Percentiles rank a stretch among this genome's conserved stretches.
Conservation (phyloP, 1,140 invertebrate species). For the Bombus sylvicola region DNA sequence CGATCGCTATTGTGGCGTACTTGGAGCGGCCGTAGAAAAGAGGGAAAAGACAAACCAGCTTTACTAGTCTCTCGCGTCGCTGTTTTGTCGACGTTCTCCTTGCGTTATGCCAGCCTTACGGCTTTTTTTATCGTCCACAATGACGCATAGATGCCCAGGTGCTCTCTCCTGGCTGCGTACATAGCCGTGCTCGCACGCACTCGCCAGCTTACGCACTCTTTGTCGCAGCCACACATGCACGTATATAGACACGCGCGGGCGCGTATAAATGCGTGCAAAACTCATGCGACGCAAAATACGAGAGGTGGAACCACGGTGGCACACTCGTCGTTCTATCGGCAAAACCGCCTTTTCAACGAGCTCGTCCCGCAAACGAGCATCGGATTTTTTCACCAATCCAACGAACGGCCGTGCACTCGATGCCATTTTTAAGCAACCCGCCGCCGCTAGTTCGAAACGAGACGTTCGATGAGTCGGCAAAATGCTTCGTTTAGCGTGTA, state of each 20-base stretch:
- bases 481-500: constrained; percentile 27
- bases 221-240: background rate
- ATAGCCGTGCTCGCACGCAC: constrained; percentile 1
- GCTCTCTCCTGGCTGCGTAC: constrained; percentile 37
- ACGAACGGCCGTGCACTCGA: background rate
- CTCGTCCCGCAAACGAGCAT: background rate
- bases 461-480: constrained; percentile 43
- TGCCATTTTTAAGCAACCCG: constrained; percentile 8
- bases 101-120: constrained; percentile 55
- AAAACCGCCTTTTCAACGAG: constrained; percentile 19
- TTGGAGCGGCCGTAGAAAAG: constrained; percentile 8
- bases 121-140: constrained; percentile 60
- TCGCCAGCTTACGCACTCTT: constrained; percentile 16
- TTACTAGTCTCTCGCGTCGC: constrained; percentile 48
- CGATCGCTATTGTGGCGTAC: constrained; percentile 18
- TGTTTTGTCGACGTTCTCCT: constrained; percentile 56
- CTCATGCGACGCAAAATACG: background rate
- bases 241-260: too few relatives aligned
- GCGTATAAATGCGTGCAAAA: background rate
- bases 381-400: constrained; percentile 2
- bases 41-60: constrained; percentile 56
- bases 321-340: too few relatives aligned
- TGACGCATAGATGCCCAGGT: constrained; percentile 63
- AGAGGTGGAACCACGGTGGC: constrained; percentile 1
- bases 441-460: background rate